Base-by-base conservation (phyloP, 2,888 invertebrate species). In the Oscheius sp. region DNA sequence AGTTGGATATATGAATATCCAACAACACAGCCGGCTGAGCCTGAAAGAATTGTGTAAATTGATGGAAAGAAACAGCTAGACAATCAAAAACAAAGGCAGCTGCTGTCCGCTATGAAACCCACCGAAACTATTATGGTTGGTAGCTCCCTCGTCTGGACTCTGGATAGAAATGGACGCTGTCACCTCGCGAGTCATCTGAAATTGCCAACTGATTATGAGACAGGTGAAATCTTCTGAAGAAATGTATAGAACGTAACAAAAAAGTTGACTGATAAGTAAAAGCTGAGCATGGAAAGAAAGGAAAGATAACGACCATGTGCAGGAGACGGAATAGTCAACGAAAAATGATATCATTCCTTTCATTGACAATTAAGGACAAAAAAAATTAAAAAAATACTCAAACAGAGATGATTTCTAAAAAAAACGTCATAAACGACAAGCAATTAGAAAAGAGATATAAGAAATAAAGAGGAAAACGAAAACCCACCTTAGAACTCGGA, bases 181-280 rank as follows among this genome's bases (percentile, higher is more conserved):
- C 44, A 44, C 59, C 20, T 41, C 41, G 17, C 44, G 41, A 44
- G 59, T 59, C 59, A 59, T 59, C 59, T 59, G 59, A 20, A 56
- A 56, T 22, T n/a, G n/a, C n/a, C n/a, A n/a, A 36, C 36, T 36
- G 36, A 36, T 36, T 36, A 36, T n/a, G n/a, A n/a, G n/a, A n/a
- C n/a, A n/a, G n/a, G n/a, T n/a, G n/a, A n/a, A n/a, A n/a, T n/a
- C n/a, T n/a, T n/a, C n/a, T n/a, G n/a, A n/a, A n/a, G n/a, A n/a
- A n/a, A n/a, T n/a, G n/a, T n/a, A n/a, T n/a, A n/a, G n/a, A n/a
- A n/a, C n/a, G n/a, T n/a, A n/a, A n/a, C n/a, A n/a, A 14, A 36
- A 36, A 36, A 36, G 8, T 9, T 36, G 36, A 36, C 8, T 36
- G 36, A 14, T 9, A 36, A 36, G 14, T 36, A 36, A 36, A 36